Evolutionary conservation across 1,140 invertebrate genomes (phyloP), one percentile per base, ranked within the genome.

Genomic region (Chymomyza costata): DNA sequence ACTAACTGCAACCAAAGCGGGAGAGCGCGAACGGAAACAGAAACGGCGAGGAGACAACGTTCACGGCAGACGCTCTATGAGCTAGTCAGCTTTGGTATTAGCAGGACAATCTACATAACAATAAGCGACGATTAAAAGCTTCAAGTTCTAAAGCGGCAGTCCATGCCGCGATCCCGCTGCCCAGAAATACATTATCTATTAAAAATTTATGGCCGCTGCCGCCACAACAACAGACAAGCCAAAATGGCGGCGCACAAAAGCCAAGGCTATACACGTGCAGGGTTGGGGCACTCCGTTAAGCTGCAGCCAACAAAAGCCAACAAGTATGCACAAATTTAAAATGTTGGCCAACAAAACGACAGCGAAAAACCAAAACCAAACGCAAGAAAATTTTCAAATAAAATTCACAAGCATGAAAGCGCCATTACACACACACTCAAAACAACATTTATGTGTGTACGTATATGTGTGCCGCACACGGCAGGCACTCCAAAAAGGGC

Each of bases 321-420:
- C 73, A 76, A 76, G 73, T 78, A 76, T 76, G 71, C 71, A 76
- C 71, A 69, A 76, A 76, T 76, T 76, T 71, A 78, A 71, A 76
- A 78, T 67, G 62, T 50, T 66, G 50, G 51, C 61, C 28, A 51
- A 60, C 17, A 46, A 37, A 62, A 56, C 62, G 25, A 45, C 6
- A 15, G 30, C 13, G 8, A 54, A 53, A 37, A 28, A 15, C 34
- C 31, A 69, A 69, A 65, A 59, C 50, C 71, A 41, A 76, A 76
- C 62, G 71, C 58, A 76, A 80, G 71, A 71, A 63, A 76, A 76
- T 78, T 78, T 76, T 80, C 71, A 78, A 76, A 76, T 76, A 80
- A 76, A 71, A 76, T 76, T 76, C 71, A 80, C 44, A 66, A 76
- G 71, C 73, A 76, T 76, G 71, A 76, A 76, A 76, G 71, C 73